phyloP scores from a whole-genome alignment of 2,888 invertebrate species.

The Lobophora halterata region DNA sequence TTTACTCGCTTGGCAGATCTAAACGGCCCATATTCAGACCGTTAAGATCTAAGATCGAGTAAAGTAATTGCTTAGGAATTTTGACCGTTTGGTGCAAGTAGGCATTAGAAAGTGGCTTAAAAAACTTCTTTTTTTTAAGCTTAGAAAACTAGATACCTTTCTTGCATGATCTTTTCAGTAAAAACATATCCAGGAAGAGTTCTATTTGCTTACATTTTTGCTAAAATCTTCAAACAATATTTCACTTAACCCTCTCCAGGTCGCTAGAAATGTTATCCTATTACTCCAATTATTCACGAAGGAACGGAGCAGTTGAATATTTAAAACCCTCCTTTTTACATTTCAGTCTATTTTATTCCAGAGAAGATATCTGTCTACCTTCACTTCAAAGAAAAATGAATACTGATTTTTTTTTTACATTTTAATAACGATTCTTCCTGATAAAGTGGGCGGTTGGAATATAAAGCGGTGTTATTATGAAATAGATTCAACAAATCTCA shows the following conservation, averaged over 20 bases:
- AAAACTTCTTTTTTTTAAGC: too few relatives aligned
- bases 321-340: slow-evolving; percentile 18
- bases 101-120: too few relatives aligned
- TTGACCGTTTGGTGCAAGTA: too few relatives aligned
- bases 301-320: slow-evolving; percentile 27
- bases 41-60: too few relatives aligned
- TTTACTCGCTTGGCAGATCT: too few relatives aligned
- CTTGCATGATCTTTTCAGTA: too few relatives aligned
- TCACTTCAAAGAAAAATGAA: slow-evolving; percentile 31
- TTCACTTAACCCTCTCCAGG: not conserved
- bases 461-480: slow-evolving; percentile 22
- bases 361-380: slow-evolving; percentile 21
- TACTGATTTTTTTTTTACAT: slow-evolving; percentile 29
- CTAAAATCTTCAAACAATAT: slow-evolving; percentile 9
- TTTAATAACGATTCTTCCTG: slow-evolving; percentile 31
- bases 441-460: slow-evolving; percentile 26
- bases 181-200: too few relatives aligned
- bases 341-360: slow-evolving; percentile 26
- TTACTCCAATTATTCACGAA: slow-evolving; percentile 23
- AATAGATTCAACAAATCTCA: slow-evolving; percentile 23
- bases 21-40: too few relatives aligned
- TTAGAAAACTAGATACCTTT: too few relatives aligned
- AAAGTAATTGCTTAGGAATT: too few relatives aligned
- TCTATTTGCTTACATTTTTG: too few relatives aligned
- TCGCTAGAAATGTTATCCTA: slow-evolving; percentile 13